These are phyloP conservation scores for Holocentrus rufus DNA, from an alignment of 2,797 vertebrate genomes.

Conservation along the genomic window DNA sequence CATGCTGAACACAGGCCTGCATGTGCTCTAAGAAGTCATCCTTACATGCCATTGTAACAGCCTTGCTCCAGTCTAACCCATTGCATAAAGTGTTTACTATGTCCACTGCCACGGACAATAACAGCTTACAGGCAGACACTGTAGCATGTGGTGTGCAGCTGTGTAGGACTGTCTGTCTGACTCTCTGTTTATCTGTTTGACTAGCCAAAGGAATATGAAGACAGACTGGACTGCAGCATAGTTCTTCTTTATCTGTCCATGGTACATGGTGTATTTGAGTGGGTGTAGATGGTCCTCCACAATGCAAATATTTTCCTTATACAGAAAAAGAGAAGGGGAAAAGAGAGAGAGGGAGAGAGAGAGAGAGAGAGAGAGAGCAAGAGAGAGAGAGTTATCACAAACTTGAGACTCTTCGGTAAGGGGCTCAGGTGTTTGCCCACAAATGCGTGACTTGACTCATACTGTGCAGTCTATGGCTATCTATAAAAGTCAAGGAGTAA, in stretches of 20 bases:
- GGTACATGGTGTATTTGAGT: slow-evolving; percentile 42
- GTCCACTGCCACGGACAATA: slow-evolving; percentile 44
- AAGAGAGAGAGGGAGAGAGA: slow-evolving; percentile 7
- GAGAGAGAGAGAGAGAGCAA: not conserved
- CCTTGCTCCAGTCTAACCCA: slow-evolving; percentile 31
- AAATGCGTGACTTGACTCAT: slow-evolving; percentile 42
- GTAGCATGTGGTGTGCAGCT: slow-evolving; percentile 64
- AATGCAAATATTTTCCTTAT: slow-evolving; percentile 10
- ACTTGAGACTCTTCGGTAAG: slow-evolving; percentile 29
- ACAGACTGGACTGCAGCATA: slow-evolving; percentile 42
- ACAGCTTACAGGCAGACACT: slow-evolving; percentile 41
- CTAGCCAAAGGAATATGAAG: slow-evolving; percentile 33
- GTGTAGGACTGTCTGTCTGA: slow-evolving; percentile 35
- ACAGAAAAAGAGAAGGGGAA: not conserved
- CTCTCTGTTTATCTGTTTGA: slow-evolving; percentile 32
- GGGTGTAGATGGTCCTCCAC: slow-evolving; percentile 16
- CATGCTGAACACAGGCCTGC: not conserved
- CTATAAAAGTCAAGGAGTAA: slow-evolving; percentile 2
- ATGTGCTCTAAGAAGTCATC: slow-evolving; percentile 6
- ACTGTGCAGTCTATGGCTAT: slow-evolving; percentile 29
- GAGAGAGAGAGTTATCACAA: slow-evolving; percentile 20
- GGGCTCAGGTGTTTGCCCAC: slow-evolving; percentile 65
- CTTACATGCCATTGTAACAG: slow-evolving; percentile 13
- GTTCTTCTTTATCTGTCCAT: slow-evolving; percentile 58
- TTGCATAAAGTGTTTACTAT: slow-evolving; percentile 36